phyloP scores from a whole-genome alignment of 1,140 invertebrate genomes.

The Drosophila trapezifrons region DNA sequence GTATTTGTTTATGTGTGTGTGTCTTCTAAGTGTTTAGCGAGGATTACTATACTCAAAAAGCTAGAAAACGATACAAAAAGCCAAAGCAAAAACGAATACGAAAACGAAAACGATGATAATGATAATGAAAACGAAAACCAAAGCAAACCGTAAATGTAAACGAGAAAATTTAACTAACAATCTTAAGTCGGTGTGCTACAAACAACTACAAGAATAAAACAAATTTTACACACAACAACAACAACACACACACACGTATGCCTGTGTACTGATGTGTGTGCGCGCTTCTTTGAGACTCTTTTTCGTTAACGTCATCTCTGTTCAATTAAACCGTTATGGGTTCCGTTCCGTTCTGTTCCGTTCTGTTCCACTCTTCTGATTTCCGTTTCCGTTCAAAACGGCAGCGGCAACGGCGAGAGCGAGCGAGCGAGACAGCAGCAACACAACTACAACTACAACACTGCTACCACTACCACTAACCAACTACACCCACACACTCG shows the following conservation, averaged over 20 bases:
- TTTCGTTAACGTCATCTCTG: conserved; percentile 25
- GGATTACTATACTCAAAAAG: conserved; percentile 37
- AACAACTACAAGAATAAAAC: conserved; percentile 14
- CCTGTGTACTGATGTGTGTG: conserved; percentile 17
- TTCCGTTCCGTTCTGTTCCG: conserved; percentile 8
- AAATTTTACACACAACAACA: conserved; percentile 3
- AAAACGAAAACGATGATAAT: conserved; percentile 5
- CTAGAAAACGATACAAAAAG: background rate
- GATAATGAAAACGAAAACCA: conserved; percentile 13
- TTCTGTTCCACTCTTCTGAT: conserved; percentile 9
- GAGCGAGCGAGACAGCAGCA: conserved; percentile 23
- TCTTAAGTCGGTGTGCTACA: conserved; percentile 33
- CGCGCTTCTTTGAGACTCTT: conserved; percentile 43
- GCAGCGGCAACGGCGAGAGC: conserved; percentile 11
- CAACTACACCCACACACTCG: conserved; percentile 12
- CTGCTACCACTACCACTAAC: conserved; percentile 4
- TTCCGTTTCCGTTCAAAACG: conserved; percentile 39
- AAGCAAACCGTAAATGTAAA: conserved; percentile 35
- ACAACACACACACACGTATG: conserved; percentile 6
- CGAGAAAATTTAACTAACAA: conserved; percentile 29
- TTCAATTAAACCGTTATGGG: conserved; percentile 21
- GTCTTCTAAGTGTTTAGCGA: conserved; percentile 62
- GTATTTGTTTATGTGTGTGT: conserved; percentile 51
- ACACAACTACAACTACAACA: conserved; percentile 20
- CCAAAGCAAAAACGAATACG: conserved; percentile 12